Evolutionary conservation across 2,888 invertebrate species (phyloP).

Genomic region (Cheilosia impressa): DNA sequence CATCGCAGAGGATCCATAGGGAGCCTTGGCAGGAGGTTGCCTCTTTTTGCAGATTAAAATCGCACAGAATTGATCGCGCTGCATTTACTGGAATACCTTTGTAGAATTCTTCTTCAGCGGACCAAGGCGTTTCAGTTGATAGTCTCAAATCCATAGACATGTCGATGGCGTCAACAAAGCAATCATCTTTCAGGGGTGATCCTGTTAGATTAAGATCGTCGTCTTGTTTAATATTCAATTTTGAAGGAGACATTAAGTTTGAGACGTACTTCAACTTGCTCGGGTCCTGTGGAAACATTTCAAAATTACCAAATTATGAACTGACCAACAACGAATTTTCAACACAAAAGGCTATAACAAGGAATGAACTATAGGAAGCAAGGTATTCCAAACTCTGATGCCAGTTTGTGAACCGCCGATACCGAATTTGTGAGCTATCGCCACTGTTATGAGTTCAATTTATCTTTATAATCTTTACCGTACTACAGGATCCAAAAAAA

Average conservation of each 20-base stretch:
- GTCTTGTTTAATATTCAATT: conserved; percentile 67
- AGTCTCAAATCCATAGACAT: conserved; percentile 79
- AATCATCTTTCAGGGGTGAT: conserved; percentile 82
- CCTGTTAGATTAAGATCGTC: conserved; percentile 81
- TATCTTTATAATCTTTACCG: too few species aligned
- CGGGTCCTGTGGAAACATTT: conserved; percentile 23
- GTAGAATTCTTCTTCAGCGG: conserved; percentile 80
- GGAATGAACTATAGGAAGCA: too few species aligned
- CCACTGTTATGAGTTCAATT: too few species aligned
- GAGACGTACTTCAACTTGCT: conserved; percentile 27
- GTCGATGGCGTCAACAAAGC: conserved; percentile 80
- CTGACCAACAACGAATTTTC: too few species aligned
- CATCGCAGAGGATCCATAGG: conserved; percentile 87
- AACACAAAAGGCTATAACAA: too few species aligned
- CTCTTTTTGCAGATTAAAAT: conserved; percentile 78
- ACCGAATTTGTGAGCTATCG: too few species aligned
- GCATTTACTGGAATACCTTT: conserved; percentile 78
- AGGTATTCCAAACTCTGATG: too few species aligned
- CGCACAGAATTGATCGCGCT: conserved; percentile 79
- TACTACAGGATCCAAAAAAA: too few species aligned
- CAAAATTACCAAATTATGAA: too few species aligned
- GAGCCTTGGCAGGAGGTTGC: conserved; percentile 78
- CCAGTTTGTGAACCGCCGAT: too few species aligned
- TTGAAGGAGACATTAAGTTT: conserved; percentile 72
- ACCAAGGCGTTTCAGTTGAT: conserved; percentile 79